These are phyloP conservation scores for Onychomys torridus DNA, from an alignment of 2,797 vertebrate species.

Conservation along the genomic window DNA sequence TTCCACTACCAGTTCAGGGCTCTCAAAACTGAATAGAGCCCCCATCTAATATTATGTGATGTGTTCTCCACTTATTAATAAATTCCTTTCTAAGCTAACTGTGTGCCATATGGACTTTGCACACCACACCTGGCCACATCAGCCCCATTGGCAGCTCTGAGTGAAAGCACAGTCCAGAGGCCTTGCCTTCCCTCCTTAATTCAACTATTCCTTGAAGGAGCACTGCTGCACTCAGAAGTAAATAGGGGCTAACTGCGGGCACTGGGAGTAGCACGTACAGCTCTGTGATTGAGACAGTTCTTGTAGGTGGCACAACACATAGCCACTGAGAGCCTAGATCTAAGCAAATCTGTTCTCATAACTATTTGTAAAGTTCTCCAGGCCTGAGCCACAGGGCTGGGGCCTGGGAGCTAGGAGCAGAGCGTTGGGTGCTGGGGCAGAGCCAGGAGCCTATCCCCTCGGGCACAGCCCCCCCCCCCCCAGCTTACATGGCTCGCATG, in stretches of 20 bases:
- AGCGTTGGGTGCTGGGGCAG: neutral
- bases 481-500: constrained; percentile 98
- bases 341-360: constrained; percentile 76
- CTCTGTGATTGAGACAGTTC: constrained; percentile 82
- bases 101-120: neutral
- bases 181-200: rapidly evolving
- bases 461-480: rapidly evolving
- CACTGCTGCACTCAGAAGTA: constrained; percentile 76
- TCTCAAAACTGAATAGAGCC: neutral
- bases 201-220: neutral
- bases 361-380: constrained; percentile 72
- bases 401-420: neutral
- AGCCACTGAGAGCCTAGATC: constrained; percentile 79
- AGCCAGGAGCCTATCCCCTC: rapidly evolving
- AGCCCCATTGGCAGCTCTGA: rapidly evolving
- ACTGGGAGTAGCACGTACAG: constrained; percentile 81
- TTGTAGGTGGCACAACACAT: constrained; percentile 83
- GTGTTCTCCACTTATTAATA: rapidly evolving
- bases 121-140: too few species aligned
- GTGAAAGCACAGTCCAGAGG: rapidly evolving
- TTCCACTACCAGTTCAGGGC: neutral
- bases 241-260: constrained; percentile 83
- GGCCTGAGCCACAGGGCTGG: constrained; percentile 60
- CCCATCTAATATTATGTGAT: rapidly evolving
- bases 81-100: neutral